Conservation (phyloP, 2,888 invertebrate species). For the Mythimna pallens region DNA sequence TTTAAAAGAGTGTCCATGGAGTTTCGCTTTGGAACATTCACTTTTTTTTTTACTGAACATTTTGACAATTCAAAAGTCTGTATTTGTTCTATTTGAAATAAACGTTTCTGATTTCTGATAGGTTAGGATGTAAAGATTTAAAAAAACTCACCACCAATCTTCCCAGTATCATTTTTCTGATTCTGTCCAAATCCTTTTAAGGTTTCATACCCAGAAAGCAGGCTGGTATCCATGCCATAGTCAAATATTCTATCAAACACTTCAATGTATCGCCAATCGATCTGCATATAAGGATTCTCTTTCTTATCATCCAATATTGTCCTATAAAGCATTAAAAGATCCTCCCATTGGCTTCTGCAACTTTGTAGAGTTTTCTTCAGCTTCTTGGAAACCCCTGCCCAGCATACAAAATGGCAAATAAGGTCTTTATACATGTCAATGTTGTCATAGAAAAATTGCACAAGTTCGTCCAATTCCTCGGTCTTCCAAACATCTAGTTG, state of each 20-base stretch:
- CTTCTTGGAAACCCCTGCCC: slow-evolving; percentile 76
- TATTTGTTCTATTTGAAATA: no score
- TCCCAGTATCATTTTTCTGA: slow-evolving; percentile 61
- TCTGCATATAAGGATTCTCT: slow-evolving; percentile 83
- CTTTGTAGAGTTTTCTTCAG: slow-evolving; percentile 67
- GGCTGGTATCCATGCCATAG: slow-evolving; percentile 83
- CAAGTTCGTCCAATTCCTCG: slow-evolving; percentile 77
- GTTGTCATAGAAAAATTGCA: slow-evolving; percentile 81
- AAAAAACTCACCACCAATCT: slow-evolving; percentile 74
- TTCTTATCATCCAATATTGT: slow-evolving; percentile 82
- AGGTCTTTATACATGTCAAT: slow-evolving; percentile 82
- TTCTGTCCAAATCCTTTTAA: slow-evolving; percentile 50
- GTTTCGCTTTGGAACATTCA: no score
- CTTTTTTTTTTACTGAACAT: no score
- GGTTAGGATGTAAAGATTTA: not conserved
- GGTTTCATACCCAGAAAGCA: slow-evolving; percentile 77
- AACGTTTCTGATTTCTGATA: no score
- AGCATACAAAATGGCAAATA: slow-evolving; percentile 83
- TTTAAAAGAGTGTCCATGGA: no score
- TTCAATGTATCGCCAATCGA: slow-evolving; percentile 87
- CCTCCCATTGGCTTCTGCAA: slow-evolving; percentile 81
- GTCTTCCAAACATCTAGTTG: slow-evolving; percentile 70
- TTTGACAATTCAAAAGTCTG: no score
- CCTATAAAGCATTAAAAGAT: slow-evolving; percentile 77
- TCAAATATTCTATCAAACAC: slow-evolving; percentile 87